Conservation (phyloP, 2,797 vertebrate genomes). For the Arctocebus calabarensis region DNA sequence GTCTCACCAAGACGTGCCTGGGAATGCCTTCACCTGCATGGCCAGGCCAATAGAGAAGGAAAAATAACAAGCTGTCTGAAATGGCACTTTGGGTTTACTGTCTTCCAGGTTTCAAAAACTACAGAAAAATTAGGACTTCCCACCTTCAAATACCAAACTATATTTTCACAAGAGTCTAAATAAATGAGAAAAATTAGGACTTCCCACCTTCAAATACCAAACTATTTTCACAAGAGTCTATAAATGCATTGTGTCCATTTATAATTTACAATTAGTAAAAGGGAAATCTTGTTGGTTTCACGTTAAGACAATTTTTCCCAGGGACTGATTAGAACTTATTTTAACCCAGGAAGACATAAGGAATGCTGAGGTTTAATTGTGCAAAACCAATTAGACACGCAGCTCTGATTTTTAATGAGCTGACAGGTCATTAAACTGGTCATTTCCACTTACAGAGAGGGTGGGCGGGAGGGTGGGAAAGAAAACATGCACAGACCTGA, state of each 20-base stretch:
- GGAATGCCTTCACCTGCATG: neutral
- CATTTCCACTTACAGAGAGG: neutral
- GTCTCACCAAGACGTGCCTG: too few relatives aligned
- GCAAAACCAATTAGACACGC: slow-evolving; percentile 12
- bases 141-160: neutral
- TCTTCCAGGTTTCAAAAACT: neutral
- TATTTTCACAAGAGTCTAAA: neutral
- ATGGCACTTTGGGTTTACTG: neutral
- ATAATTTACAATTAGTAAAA: neutral
- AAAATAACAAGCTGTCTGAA: neutral
- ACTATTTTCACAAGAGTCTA: neutral
- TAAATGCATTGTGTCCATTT: too few relatives aligned
- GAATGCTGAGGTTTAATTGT: neutral
- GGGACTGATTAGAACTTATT: neutral
- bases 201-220: neutral
- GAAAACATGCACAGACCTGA: neutral
- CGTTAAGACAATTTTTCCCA: neutral
- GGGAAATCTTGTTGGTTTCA: neutral
- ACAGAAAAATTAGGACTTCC: neutral
- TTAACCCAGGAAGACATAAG: neutral
- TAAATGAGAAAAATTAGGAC: neutral
- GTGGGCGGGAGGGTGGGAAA: too few relatives aligned
- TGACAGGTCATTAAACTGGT: neutral
- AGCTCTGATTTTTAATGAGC: slow-evolving; percentile 19
- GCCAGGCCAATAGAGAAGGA: neutral